Base-by-base conservation (phyloP, 2,113 vertebrate genomes). In the Motacilla tschutschensis region DNA sequence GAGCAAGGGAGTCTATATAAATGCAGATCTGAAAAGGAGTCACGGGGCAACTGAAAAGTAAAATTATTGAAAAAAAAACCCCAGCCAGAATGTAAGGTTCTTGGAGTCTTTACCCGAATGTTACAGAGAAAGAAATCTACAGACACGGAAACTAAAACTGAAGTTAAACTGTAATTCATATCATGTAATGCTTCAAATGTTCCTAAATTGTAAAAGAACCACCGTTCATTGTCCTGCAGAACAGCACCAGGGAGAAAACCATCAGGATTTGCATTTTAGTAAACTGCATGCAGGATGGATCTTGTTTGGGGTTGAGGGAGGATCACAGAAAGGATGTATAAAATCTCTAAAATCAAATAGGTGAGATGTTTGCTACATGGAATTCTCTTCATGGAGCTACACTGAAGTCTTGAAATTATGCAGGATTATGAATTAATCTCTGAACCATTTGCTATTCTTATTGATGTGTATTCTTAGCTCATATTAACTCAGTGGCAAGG, bases 1-100 rank as follows among this genome's bases (percentile, higher is more conserved):
- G 94, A 97, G 94, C 88, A 87, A 95, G 80, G 90, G 90, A 96
- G 94, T 95, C 96, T 95, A 59, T 88, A 93, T 96, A 96, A 97
- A 96, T 88, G 96, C 67, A 63, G 94, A 91, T 85, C 90, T 95
- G 94, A 96, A 96, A 94, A 91, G 90, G 92, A 96, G 92, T 93
- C 88, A 94, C 91, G 88, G 47, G 92, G 90, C 83, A 93, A 90
- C 79, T 81, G 90, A 91, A 88, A 92, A 80, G 48, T 46, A 69
- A 86, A 88, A 85, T 46, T 21, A 44, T 35, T 46, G 20, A 21
- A 58, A 62, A 9, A 59, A 25, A 9, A 0, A 33, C 33, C 20
- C 12, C 10, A 36, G 41, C 8, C 29, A 87, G 67, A 33, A 91
- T 83, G 92, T 95, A 95, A 96, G 87, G 78, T 76, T 79, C 41